These are phyloP conservation scores for Ectemnius lituratus DNA, from an alignment of 2,888 invertebrate genomes.

Conservation along the genomic window DNA sequence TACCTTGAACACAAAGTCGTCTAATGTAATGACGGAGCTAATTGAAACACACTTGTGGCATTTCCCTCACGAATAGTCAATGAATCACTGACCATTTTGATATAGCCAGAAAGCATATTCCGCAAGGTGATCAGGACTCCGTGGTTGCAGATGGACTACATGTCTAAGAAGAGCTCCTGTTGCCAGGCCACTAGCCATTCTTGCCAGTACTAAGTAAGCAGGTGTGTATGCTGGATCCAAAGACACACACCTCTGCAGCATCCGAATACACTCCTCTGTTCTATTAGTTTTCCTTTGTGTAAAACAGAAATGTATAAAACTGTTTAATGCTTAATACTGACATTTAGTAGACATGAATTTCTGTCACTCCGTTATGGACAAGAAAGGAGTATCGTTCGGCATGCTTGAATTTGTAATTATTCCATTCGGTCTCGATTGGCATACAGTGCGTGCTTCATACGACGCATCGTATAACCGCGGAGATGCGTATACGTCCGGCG, in stretches of 20 bases:
- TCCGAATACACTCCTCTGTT: conserved; percentile 82
- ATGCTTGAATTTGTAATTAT: too few relatives aligned
- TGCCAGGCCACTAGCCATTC: conserved; percentile 80
- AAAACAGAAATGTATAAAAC: too few relatives aligned
- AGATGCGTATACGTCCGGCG: too few relatives aligned
- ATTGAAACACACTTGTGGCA: conserved; percentile 9
- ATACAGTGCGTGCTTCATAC: too few relatives aligned
- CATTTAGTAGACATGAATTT: too few relatives aligned
- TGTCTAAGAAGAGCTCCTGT: conserved; percentile 81
- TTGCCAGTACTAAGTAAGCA: conserved; percentile 84
- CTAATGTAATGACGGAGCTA: not conserved
- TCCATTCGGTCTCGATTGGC: too few relatives aligned
- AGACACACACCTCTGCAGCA: conserved; percentile 84
- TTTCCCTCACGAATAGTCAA: conserved; percentile 27
- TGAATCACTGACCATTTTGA: conserved; percentile 80
- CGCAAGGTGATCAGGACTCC: conserved; percentile 84
- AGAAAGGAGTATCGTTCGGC: too few relatives aligned
- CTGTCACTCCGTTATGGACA: too few relatives aligned
- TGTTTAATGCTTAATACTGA: too few relatives aligned
- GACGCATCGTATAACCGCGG: too few relatives aligned
- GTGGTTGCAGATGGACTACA: conserved; percentile 83
- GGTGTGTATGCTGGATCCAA: conserved; percentile 85
- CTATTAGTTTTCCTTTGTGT: conserved; percentile 83
- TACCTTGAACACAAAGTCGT: conserved; percentile 75
- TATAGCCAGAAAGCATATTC: conserved; percentile 86